Evolutionary conservation across 2,888 invertebrate species (phyloP).

Genomic region (Rhopalosiphum nymphaeae): DNA sequence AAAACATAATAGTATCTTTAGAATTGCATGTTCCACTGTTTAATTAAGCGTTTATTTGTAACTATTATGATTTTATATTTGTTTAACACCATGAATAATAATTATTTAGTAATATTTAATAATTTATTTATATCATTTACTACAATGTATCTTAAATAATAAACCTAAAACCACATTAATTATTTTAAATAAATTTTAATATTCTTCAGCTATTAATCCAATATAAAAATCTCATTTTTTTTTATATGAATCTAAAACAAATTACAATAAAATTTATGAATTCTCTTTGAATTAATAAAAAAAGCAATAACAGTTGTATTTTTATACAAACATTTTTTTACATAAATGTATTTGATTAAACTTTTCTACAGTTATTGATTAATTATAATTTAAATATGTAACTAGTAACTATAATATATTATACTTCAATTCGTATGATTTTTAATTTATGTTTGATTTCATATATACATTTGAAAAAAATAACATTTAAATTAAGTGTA

Average conservation of each 20-base stretch:
- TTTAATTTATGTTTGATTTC: background rate
- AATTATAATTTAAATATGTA: background rate
- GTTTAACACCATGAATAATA: background rate
- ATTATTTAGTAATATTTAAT: background rate
- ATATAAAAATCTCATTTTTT: background rate
- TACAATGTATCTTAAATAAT: background rate
- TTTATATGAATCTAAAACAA: background rate
- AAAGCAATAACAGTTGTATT: background rate
- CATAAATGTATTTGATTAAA: background rate
- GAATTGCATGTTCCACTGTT: background rate
- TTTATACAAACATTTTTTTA: background rate
- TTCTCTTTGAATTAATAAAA: background rate
- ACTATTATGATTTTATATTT: background rate
- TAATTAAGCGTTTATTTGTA: background rate
- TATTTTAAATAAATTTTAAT: background rate
- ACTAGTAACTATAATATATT: background rate
- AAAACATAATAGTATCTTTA: background rate
- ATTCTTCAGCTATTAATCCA: background rate
- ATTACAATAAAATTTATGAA: background rate
- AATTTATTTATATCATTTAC: background rate
- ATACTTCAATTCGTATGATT: background rate
- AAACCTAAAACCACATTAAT: background rate
- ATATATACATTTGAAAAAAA: background rate
- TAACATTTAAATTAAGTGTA: background rate
- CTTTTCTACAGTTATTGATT: background rate